phyloP scores from a whole-genome alignment of 2,113 vertebrate genomes.

The Tapirus terrestris region DNA sequence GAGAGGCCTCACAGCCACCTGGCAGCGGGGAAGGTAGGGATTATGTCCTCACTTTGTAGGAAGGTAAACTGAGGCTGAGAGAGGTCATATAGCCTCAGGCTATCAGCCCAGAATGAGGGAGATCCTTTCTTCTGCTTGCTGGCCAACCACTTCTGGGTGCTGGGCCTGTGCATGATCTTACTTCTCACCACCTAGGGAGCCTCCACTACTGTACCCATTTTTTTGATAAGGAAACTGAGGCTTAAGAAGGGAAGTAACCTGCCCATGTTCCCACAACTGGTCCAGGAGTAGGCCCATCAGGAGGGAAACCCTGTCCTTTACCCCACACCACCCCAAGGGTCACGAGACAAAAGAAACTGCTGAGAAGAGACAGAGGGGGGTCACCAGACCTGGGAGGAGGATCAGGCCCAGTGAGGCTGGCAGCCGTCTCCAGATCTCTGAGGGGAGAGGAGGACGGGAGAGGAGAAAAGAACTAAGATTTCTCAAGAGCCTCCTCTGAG shows the following conservation, averaged over 20 bases:
- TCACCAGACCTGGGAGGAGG: not conserved
- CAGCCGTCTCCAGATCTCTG: not conserved
- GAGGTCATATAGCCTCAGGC: not conserved
- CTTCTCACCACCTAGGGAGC: not conserved
- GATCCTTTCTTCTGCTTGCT: not conserved
- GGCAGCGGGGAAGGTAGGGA: not conserved
- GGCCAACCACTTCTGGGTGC: not conserved
- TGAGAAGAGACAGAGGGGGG: not conserved
- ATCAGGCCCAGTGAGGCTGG: not conserved
- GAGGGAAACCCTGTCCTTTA: not conserved
- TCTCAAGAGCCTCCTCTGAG: not conserved
- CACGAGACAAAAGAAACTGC: not conserved
- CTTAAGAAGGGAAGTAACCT: not conserved
- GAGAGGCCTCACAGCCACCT: not conserved
- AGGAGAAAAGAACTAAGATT: not conserved
- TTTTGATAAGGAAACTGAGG: not conserved
- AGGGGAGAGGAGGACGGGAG: not conserved
- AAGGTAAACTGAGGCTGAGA: not conserved
- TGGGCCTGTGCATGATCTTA: not conserved
- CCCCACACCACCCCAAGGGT: not conserved
- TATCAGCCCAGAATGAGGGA: not conserved
- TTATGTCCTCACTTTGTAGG: not conserved
- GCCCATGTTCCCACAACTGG: not conserved
- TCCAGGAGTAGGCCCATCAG: not conserved
- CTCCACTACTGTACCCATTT: not conserved